A percentile compares a stretch with the other conserved stretches of the same genome.
phyloP scores from a whole-genome alignment of 2,888 invertebrate species.

The Notodonta ziczac region DNA sequence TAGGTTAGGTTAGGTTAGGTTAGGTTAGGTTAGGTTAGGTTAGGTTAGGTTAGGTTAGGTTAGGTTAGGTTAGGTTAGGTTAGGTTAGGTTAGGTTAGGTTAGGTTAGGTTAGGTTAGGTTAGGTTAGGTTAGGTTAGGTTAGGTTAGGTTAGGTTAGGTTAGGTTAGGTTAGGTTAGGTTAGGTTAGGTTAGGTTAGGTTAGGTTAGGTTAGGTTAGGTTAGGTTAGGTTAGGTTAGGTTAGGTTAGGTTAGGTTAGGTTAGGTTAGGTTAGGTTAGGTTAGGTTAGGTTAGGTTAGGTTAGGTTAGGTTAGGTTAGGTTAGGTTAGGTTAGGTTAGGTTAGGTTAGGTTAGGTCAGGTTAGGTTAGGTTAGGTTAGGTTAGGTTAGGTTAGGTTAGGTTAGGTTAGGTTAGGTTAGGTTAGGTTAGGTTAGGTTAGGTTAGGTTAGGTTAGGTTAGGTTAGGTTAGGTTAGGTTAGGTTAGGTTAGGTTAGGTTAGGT shows the following conservation, averaged over 20 bases:
- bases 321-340: slow-evolving; percentile 15
- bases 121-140: slow-evolving; percentile 19
- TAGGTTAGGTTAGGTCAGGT: slow-evolving; percentile 20
- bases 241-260: slow-evolving; percentile 35
- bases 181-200: slow-evolving; percentile 29
- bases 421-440: slow-evolving; percentile 24
- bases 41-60: no score
- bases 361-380: slow-evolving; percentile 30
- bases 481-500: slow-evolving; percentile 27
- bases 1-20: no score
- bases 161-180: slow-evolving; percentile 31
- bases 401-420: slow-evolving; percentile 32
- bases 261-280: slow-evolving; percentile 31
- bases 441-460: slow-evolving; percentile 28
- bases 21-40: no score
- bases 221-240: slow-evolving; percentile 36
- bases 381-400: slow-evolving; percentile 31
- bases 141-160: slow-evolving; percentile 22
- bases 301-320: slow-evolving; percentile 26
- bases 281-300: slow-evolving; percentile 33
- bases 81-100: no score
- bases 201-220: slow-evolving; percentile 33
- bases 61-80: no score
- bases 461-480: slow-evolving; percentile 27
- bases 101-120: no score